Base-by-base conservation (phyloP, 1,140 invertebrate species). In the Drosophila bocki region DNA sequence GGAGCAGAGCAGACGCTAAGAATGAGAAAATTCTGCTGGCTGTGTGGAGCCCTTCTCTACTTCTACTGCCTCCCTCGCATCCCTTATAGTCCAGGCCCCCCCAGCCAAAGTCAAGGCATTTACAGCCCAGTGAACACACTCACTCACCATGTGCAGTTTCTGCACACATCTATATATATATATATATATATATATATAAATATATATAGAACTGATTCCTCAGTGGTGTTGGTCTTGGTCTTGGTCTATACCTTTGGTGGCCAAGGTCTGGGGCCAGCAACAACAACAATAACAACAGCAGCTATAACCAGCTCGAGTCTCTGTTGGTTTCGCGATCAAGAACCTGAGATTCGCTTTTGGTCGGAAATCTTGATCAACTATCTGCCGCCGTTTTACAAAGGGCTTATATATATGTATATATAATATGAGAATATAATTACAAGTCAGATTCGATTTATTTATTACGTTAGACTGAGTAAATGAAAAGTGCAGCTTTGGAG, bases 41-140 rank as follows among this genome's bases (percentile, higher is more conserved):
- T 70, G 39, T 35, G 54, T 62, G 54, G 54, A 45, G 54, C 47
- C 75, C 59, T 75, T 22, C 53, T 35, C 67, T 29, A 29, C 26
- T 29, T 29, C 45, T 22, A 53, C 19, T 33, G 17, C 51, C 15
- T 22, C 41, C 61, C 54, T 13, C 19, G 19, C 53, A 56, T 56
- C 53, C 53, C 53, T 56, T 56, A n/a, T 13, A 54, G 7, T 12
- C 53, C 54, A 57, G 15, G 17, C 32, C 47, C 72, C 71, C 42
- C 72, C 71, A 75, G 75, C 60, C 75, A 65, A 78, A 68, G 80
- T 65, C 80, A 81, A 75, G 62, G 78, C 63, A 81, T 69, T 80
- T 74, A 78, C 71, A 75, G 54, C 56, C 59, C 56, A 70, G 64
- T 80, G 80, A 57, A 70, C 80, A 74, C 77, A 80, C 80, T 78